A percentile compares a stretch with the other conserved stretches of the same genome.
phyloP scores from a whole-genome alignment of 2,797 vertebrate genomes.

The Bryconaethiops microstoma region DNA sequence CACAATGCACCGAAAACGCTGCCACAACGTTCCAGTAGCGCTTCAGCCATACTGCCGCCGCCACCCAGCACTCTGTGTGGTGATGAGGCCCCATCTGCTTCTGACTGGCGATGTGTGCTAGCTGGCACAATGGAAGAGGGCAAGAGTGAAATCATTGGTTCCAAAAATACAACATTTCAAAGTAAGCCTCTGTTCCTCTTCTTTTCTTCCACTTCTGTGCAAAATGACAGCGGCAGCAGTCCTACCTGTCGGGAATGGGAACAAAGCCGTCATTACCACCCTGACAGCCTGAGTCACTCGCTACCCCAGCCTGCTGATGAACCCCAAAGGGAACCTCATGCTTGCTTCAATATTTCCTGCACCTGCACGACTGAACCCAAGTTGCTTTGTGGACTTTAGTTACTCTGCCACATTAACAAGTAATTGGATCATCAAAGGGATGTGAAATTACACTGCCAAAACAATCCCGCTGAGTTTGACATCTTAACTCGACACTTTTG shows the following conservation, averaged over 20 bases:
- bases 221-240: conserved; percentile 67
- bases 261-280: conserved; percentile 51
- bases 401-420: conserved; percentile 66
- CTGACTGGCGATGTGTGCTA: conserved; percentile 55
- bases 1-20: conserved; percentile 62
- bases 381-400: conserved; percentile 54
- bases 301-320: conserved; percentile 53
- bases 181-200: conserved; percentile 49
- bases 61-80: not conserved
- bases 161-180: conserved; percentile 57
- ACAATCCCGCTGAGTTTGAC: conserved; percentile 20
- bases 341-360: conserved; percentile 51
- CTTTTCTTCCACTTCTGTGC: conserved; percentile 59
- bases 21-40: conserved; percentile 25
- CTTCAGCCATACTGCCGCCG: conserved; percentile 42
- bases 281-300: conserved; percentile 52
- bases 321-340: conserved; percentile 45
- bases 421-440: conserved; percentile 44
- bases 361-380: conserved; percentile 41
- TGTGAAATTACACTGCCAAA: conserved; percentile 23
- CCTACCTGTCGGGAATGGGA: conserved; percentile 62
- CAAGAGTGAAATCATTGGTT: conserved; percentile 64
- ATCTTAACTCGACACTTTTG: not conserved
- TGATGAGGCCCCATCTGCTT: conserved; percentile 14
- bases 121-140: conserved; percentile 62